Evolutionary conservation across 2,888 invertebrate genomes (phyloP).

Genomic region (Maniola hyperantus): DNA sequence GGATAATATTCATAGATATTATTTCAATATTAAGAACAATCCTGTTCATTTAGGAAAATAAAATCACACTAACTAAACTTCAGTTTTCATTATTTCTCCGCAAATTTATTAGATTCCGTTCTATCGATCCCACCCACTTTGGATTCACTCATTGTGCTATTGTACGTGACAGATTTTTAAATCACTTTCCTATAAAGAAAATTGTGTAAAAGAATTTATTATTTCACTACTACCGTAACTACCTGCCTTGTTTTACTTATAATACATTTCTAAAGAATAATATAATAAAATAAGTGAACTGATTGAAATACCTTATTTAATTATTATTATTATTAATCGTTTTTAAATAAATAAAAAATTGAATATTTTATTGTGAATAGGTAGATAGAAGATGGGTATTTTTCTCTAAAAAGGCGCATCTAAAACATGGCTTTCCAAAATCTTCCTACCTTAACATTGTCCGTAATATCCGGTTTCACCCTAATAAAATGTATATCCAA

Average conservation of each 20-base stretch:
- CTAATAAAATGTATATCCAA: conserved; percentile 89
- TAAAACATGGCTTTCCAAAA: too few relatives aligned
- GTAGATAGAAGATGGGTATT: too few relatives aligned
- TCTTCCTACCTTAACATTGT: conserved; percentile 55
- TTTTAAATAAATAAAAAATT: too few relatives aligned
- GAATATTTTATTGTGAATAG: too few relatives aligned
- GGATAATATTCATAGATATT: too few relatives aligned
- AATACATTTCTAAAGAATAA: not conserved
- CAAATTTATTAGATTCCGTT: conserved; percentile 35
- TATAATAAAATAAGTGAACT: not conserved
- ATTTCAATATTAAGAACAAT: not conserved
- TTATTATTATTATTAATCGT: too few relatives aligned
- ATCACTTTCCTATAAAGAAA: conserved; percentile 25
- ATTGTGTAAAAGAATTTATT: conserved; percentile 17
- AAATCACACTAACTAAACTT: conserved; percentile 12
- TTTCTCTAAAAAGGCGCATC: too few relatives aligned
- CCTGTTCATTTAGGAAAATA: not conserved
- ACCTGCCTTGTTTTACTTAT: not conserved
- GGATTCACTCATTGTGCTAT: conserved; percentile 29
- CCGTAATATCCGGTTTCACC: conserved; percentile 78
- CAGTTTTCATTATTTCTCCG: conserved; percentile 34
- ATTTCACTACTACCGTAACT: not conserved
- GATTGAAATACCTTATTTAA: too few relatives aligned
- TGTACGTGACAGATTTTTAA: conserved; percentile 29
- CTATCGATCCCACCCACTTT: conserved; percentile 30